Evolutionary conservation across 2,797 vertebrate genomes (phyloP), one percentile per base, ranked within the genome.

Genomic region (Paedocypris micromegethes): DNA sequence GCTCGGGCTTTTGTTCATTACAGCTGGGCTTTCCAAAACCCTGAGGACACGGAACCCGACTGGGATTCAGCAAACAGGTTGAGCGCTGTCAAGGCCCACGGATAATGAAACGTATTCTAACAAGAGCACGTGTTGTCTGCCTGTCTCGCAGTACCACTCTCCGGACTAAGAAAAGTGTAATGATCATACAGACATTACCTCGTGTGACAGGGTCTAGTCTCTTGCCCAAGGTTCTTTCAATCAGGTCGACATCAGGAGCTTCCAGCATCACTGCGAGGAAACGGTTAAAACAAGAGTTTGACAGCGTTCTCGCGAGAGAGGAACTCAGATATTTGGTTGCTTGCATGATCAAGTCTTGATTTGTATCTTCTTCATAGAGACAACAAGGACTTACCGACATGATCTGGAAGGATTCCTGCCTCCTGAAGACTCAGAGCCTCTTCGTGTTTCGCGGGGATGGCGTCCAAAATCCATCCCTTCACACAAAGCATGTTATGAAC

Each of bases 391-490:
- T 90, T 82, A 97, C 96, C 90, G 48, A 94, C 90, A 0, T 97
- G 94, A 54, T 89, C 82, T 2, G 94, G 93, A 52, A 82, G 7
- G 63, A 93, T 80, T 6, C 93, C 93, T 3, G 71, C 77, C 60
- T 86, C 85, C 66, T 95, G 94, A n/a, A 95, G 83, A 76, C 74
- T 73, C 72, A 92, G 79, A 0, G 87, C 92, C 80, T 94, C 90
- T 0, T 91, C 88, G 65, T 86, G 87, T 3, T 87, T 92, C 74
- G 87, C 86, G 7, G 94, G 94, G 57, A 96, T 76, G 8, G 89
- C 92, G 3, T 93, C 93, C 75, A 98, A 78, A 70, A 98, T 79
- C 96, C 96, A 97, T 58, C 95, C 95, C 95, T 97, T 80, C 55
- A 78, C 64, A 64, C 68, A 80, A 51, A 38, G 43, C 60, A 65